Conservation (phyloP, 1,140 invertebrate genomes). For the Popillia japonica region DNA sequence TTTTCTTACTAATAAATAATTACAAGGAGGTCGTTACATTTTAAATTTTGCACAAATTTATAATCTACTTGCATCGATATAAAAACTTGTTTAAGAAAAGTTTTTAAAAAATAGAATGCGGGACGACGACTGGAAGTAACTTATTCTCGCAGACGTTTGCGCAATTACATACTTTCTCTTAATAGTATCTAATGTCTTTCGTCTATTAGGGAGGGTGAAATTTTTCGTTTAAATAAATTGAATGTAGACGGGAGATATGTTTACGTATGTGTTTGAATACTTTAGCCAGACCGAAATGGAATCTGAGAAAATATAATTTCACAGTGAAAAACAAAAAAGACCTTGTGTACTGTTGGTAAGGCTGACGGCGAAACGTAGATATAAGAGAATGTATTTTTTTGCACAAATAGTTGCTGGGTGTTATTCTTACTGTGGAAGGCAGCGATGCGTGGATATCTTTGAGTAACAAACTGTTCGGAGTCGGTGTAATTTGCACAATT, state of each 20-base stretch:
- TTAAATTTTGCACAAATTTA: too few relatives aligned
- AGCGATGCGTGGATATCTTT: too few relatives aligned
- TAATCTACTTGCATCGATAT: too few relatives aligned
- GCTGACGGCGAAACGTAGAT: background rate
- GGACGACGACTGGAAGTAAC: background rate
- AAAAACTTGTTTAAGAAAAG: too few relatives aligned
- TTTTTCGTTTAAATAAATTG: conserved; percentile 16
- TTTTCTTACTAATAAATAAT: too few relatives aligned
- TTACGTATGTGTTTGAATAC: background rate
- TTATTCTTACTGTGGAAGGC: too few relatives aligned
- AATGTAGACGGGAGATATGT: background rate
- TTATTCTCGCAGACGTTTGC: background rate
- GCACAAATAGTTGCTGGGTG: too few relatives aligned
- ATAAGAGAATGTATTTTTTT: background rate
- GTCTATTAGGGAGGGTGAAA: conserved; percentile 2
- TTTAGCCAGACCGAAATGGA: background rate
- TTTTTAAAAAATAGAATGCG: too few relatives aligned
- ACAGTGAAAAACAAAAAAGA: background rate
- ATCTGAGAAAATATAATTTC: background rate
- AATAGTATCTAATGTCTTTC: background rate
- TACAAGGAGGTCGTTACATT: too few relatives aligned
- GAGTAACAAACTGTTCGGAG: too few relatives aligned
- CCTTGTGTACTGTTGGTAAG: background rate
- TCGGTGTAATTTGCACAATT: too few relatives aligned
- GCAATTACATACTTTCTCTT: conserved; percentile 11